A percentile compares a stretch with the other conserved stretches of the same genome.
phyloP scores from a whole-genome alignment of 2,113 vertebrate genomes.

The Myiozetetes cayanensis region DNA sequence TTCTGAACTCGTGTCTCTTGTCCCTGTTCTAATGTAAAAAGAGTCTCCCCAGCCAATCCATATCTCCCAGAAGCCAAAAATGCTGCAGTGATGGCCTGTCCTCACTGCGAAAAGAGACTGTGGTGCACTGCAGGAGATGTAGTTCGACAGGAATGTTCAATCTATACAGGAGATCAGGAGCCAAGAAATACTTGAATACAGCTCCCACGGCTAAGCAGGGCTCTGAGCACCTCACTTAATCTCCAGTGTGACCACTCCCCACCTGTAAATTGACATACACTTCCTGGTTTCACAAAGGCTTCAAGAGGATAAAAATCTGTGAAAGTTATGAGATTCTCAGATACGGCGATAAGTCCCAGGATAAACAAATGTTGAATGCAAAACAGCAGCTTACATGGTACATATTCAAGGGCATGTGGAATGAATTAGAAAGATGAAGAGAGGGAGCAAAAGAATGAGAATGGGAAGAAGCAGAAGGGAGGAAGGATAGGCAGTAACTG shows the following conservation, averaged over 20 bases:
- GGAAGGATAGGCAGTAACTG: not conserved
- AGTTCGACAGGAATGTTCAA: conserved; percentile 47
- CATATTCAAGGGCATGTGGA: conserved; percentile 64
- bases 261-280: conserved; percentile 21
- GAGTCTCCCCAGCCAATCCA: not conserved
- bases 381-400: conserved; percentile 45
- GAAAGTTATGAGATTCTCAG: conserved; percentile 63
- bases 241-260: conserved; percentile 45
- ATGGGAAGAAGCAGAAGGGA: conserved; percentile 2
- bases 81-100: not conserved
- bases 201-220: conserved; percentile 52
- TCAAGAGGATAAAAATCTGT: conserved; percentile 61
- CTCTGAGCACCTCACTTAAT: conserved; percentile 34
- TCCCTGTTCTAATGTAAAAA: not conserved
- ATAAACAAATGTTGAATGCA: conserved; percentile 65
- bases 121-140: conserved; percentile 24
- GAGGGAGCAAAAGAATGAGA: not conserved
- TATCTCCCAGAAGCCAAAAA: conserved; percentile 6
- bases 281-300: conserved; percentile 61
- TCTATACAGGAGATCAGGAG: conserved; percentile 41
- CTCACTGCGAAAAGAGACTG: not conserved
- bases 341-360: conserved; percentile 50
- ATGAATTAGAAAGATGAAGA: conserved; percentile 58
- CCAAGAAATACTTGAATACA: conserved; percentile 46
- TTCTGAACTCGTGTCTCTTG: not conserved